These are phyloP conservation scores for Rhynchonycteris naso DNA, from an alignment of 2,797 vertebrate species.

Conservation along the genomic window DNA sequence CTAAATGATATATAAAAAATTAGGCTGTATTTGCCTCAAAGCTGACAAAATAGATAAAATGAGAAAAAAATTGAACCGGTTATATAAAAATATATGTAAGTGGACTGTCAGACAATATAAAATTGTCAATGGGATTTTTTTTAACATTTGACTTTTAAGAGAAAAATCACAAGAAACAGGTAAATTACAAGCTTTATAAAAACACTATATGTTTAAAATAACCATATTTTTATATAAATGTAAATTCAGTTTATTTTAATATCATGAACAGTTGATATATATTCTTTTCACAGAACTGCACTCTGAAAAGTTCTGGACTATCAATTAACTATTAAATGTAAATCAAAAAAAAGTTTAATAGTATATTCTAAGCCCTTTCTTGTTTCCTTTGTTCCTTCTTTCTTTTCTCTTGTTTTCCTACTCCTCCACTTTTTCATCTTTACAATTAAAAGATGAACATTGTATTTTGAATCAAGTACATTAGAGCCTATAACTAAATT, in stretches of 20 bases:
- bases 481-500: neutral
- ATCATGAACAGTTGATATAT: neutral
- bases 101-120: neutral
- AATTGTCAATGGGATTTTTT: neutral
- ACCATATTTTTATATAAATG: neutral
- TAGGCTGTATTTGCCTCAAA: neutral
- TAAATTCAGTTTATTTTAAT: neutral
- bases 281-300: neutral
- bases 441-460: neutral
- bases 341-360: neutral
- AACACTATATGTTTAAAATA: neutral
- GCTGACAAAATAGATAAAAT: neutral
- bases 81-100: neutral
- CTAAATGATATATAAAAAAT: neutral
- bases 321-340: conserved; percentile 19
- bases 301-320: neutral
- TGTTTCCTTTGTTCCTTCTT: neutral
- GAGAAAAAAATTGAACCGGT: neutral
- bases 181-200: neutral
- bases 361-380: neutral
- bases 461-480: neutral
- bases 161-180: neutral
- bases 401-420: neutral
- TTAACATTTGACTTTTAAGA: neutral
- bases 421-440: no score